Evolutionary conservation across 1,140 invertebrate species (phyloP), one percentile per base, ranked within the genome.

Genomic region (Teleopsis dalmanni): DNA sequence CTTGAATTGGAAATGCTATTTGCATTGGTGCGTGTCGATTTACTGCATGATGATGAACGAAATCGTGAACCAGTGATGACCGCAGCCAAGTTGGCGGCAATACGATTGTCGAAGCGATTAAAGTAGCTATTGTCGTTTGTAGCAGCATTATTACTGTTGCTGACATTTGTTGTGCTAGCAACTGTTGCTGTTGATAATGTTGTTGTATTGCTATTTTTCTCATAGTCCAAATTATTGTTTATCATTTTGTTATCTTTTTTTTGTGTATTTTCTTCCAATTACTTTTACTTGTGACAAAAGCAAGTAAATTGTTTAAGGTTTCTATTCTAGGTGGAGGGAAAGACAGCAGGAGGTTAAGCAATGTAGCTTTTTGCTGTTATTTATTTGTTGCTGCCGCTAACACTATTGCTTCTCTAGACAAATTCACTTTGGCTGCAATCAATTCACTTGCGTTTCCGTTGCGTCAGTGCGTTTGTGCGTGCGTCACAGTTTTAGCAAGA

Each of bases 191-290:
- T 48, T 53, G 44, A 38, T 44, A 14, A 26, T 26, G 41, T 19
- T 29, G 29, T 34, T 11, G 16, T 45, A 22, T 52, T 52, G 47
- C 59, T 56, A 52, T 55, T 58, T 53, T 59, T 62, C 47, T 59
- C 63, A 52, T 65, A 66, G 60, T 66, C 60, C 58, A 66, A 66
- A 63, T 66, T 66, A 61, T 65, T 66, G 63, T 65, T 66, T 58
- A 66, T 65, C 63, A 66, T 65, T 59, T 60, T 52, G 57, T 44
- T 41, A 16, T 11, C 31, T 26, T 19, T 44, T 42, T 21, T 40
- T 29, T 53, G 50, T 35, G 47, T 22, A 37, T 13, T n/a, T 37
- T 8, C 16, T 19, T 19, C 14, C 7, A 19, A 19, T n/a, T 31
- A 9, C 27, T 31, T 31, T 31, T 31, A 31, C 27, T 31, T 31